Evolutionary conservation across 2,888 invertebrate species (phyloP).

Genomic region (Pterobdella sp.): DNA sequence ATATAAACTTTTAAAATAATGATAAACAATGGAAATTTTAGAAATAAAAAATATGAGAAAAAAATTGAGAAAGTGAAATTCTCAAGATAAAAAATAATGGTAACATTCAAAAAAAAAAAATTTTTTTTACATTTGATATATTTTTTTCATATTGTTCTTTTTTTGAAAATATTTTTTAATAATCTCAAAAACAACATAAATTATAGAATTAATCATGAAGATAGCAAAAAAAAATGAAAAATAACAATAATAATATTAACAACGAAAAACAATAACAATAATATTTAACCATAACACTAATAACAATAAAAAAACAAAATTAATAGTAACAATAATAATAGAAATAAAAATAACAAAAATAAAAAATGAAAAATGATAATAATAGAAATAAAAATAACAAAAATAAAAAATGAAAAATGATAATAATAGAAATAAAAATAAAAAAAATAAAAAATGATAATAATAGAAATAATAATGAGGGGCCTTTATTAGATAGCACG

Average conservation of each 20-base stretch:
- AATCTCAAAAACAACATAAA: too few species aligned
- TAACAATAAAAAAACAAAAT: not conserved
- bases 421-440: not conserved
- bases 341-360: not conserved
- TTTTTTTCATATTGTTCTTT: too few species aligned
- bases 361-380: not conserved
- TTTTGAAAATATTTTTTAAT: too few species aligned
- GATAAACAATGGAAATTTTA: not conserved
- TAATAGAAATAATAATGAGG: not conserved
- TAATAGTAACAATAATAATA: not conserved
- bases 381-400: not conserved
- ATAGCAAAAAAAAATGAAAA: not conserved
- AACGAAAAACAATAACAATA: not conserved
- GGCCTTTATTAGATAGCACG: too few species aligned
- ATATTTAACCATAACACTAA: not conserved
- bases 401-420: not conserved
- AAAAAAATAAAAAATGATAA: not conserved
- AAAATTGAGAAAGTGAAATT: not conserved
- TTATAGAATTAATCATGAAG: not conserved
- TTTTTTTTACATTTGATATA: too few species aligned
- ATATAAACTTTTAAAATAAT: not conserved
- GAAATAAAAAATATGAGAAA: conserved; percentile 3
- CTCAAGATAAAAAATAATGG: not conserved
- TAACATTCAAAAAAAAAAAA: too few species aligned
- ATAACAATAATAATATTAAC: not conserved